Percentiles rank a stretch among this genome's conserved stretches.
phyloP scores from a whole-genome alignment of 2,113 vertebrate species.

The Cettia cetti region DNA sequence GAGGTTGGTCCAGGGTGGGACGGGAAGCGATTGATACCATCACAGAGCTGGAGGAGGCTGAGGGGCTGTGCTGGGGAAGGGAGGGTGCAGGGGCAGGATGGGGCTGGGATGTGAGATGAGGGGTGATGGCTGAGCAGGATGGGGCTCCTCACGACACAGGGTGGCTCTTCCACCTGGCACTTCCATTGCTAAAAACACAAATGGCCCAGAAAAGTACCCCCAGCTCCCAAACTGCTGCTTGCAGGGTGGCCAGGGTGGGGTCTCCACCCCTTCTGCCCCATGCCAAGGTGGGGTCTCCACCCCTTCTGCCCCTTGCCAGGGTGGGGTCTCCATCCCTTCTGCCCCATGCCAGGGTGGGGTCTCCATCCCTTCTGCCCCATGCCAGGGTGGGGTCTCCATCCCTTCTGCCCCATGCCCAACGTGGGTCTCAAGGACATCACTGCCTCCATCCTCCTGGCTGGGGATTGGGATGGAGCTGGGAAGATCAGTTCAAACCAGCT shows the following conservation, averaged over 20 bases:
- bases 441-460: background rate
- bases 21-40: rapidly evolving
- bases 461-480: background rate
- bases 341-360: background rate
- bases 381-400: background rate
- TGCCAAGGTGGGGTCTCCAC: background rate
- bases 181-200: background rate
- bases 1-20: background rate
- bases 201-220: background rate
- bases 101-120: background rate
- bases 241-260: background rate
- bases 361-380: background rate
- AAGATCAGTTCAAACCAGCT: background rate
- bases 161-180: background rate
- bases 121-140: background rate
- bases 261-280: background rate
- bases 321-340: background rate
- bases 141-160: background rate
- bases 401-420: background rate
- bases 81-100: background rate
- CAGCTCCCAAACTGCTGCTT: background rate
- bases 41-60: background rate
- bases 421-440: background rate
- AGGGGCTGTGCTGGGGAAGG: background rate
- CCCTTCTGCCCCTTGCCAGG: background rate